A percentile compares a stretch with the other conserved stretches of the same genome.
Evolutionary conservation across 2,113 vertebrate species (phyloP).

Genomic region (Brachionichthys hirsutus): DNA sequence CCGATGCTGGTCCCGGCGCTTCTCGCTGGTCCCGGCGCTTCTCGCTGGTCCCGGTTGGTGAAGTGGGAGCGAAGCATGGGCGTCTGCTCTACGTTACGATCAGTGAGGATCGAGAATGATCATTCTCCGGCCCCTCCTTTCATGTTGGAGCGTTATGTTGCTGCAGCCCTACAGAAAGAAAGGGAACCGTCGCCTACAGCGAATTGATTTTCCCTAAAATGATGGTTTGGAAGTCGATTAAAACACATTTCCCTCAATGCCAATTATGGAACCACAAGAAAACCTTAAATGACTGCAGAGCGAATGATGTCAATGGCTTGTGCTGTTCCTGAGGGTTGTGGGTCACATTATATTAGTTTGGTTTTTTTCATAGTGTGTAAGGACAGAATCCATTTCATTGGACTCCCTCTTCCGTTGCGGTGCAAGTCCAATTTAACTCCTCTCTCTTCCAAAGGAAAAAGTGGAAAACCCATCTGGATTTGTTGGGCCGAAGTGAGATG

Average conservation of each 20-base stretch:
- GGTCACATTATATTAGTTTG: constrained; percentile 23
- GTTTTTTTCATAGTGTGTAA: constrained; percentile 32
- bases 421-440: not conserved
- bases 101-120: constrained; percentile 8
- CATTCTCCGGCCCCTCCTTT: constrained; percentile 18
- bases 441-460: no score
- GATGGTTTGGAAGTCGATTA: not conserved
- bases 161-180: not conserved
- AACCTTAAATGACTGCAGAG: not conserved
- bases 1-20: constrained; percentile 10
- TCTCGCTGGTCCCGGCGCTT: constrained; percentile 12
- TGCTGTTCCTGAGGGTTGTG: constrained; percentile 3
- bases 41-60: constrained; percentile 6
- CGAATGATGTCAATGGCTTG: constrained; percentile 6
- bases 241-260: not conserved
- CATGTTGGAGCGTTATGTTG: not conserved
- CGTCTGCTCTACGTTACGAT: not conserved
- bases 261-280: not conserved
- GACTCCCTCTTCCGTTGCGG: not conserved
- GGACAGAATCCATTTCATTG: constrained; percentile 11
- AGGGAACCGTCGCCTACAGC: constrained; percentile 5
- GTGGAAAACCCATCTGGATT: not conserved
- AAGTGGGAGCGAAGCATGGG: constrained; percentile 8
- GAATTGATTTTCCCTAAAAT: constrained; percentile 1
- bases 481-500: not conserved